Evolutionary conservation across 2,797 vertebrate species (phyloP), one percentile per base, ranked within the genome.

Genomic region (Huso huso): DNA sequence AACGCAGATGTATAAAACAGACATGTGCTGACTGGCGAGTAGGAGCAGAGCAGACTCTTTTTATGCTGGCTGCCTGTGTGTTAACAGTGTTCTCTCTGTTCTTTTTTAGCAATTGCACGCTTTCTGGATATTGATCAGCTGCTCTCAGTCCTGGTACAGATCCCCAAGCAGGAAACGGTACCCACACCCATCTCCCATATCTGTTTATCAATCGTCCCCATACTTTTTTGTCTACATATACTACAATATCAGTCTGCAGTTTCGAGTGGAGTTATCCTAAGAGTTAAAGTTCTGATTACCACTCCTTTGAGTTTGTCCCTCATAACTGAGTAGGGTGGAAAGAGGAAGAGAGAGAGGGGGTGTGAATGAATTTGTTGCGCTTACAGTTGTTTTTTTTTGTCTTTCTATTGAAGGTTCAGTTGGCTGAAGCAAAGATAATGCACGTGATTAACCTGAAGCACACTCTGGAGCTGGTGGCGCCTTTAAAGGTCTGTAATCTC

Each of bases 91-190:
- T 48, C 6, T 62, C 61, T 18, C 11, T 61, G 51, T 67, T 49
- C 60, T 68, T 75, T 82, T 80, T 73, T 74, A 99, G 97, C 93
- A 75, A 90, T 98, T 74, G 86, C 91, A 82, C 91, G 89, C 83
- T 99, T 99, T 83, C 85, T 95, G 75, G 95, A 99, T 78, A 94
- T 93, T 64, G 96, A 99, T 79, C 94, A 98, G 70, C 91, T 99
- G 66, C 92, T 98, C 74, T 98, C 95, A 68, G 89, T 93, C 85
- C 88, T 98, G 67, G 84, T 99, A 70, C 96, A 97, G 86, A 91
- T 99, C 79, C 94, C 95, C 72, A 98, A 98, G 79, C 94, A 98
- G 79, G 91, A 98, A 83, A 96, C 95, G 6, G 96, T 99, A 37
- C 37, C 37, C 37, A 37, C 37, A 37, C 37, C 37, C 37, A 37